Evolutionary conservation across 2,113 vertebrate species (phyloP), one percentile per base, ranked within the genome.

Genomic region (Cavia porcellus): DNA sequence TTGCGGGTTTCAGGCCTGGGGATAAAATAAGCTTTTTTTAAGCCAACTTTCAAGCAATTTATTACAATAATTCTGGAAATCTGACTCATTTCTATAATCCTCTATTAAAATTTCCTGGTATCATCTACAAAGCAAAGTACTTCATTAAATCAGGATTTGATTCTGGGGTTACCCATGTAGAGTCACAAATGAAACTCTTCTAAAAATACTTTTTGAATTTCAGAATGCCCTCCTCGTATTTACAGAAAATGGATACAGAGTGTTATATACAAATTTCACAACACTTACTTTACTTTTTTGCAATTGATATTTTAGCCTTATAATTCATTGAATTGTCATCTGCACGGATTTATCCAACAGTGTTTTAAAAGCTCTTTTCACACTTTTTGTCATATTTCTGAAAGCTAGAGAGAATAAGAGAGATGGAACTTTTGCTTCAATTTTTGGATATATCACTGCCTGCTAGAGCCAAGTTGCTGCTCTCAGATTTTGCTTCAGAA

Each of bases 401-500:
- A 85, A 83, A 95, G 57, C 61, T 52, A 93, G 77, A 68, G 3
- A 47, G 85, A 42, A 85, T 62, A 52, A 95, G 92, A 85, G 90
- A 66, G 52, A 82, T 68, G 64, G n/a, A 50, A 95, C 62, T 52
- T 95, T 68, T n/a, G n/a, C 70, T 2, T 59, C 57, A 14, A 2
- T 15, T 81, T 95, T 97, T 97, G 92, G 94, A 89, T 92, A 11
- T 9, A 90, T 17, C 0, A 87, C 12, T 30, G 25, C 64, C 62
- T 82, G 57, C 52, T 59, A 62, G n/a, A 97, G 84, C 92, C 97
- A 97, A 75, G 47, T 64, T 68, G 20, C 57, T 64, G 28, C 30
- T 94, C n/a, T 85, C 17, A 47, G 87, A 89, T 55, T 97, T 95
- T 97, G 86, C 89, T 96, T 95, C 87, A 90, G 96, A 97, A 97